phyloP scores from a whole-genome alignment of 2,888 invertebrate genomes.

The Cremastinae sp. region DNA sequence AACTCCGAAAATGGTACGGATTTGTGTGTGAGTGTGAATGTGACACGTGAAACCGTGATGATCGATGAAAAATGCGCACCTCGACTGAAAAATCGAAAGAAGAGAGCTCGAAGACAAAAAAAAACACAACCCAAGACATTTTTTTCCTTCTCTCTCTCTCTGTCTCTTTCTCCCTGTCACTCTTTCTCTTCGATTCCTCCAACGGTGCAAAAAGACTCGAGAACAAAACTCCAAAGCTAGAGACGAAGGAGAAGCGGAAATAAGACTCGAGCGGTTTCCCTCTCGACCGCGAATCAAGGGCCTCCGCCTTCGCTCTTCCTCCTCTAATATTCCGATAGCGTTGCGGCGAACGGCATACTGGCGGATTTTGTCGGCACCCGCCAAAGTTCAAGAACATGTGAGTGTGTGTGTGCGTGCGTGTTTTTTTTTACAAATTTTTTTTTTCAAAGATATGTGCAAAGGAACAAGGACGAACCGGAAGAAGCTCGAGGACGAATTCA shows the following conservation, averaged over 20 bases:
- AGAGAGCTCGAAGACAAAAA: not conserved
- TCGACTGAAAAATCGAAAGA: not conserved
- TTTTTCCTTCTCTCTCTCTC: constrained; percentile 4
- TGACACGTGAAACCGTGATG: constrained; percentile 23
- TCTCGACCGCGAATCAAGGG: constrained; percentile 56
- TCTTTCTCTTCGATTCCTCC: constrained; percentile 29
- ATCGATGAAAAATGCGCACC: not conserved
- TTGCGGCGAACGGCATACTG: constrained; percentile 65
- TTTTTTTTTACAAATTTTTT: constrained; percentile 46
- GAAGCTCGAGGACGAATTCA: constrained; percentile 5
- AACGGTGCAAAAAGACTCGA: constrained; percentile 57
- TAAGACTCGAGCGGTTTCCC: constrained; percentile 55
- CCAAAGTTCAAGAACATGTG: constrained; percentile 68
- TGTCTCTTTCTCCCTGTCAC: no score
- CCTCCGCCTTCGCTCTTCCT: constrained; percentile 7
- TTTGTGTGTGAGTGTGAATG: constrained; percentile 20
- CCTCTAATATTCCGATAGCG: constrained; percentile 32
- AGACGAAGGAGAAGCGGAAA: no score
- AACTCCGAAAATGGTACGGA: constrained; percentile 21
- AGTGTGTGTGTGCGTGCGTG: no score
- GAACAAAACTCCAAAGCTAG: constrained; percentile 51
- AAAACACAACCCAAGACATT: constrained; percentile 19
- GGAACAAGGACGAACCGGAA: constrained; percentile 13
- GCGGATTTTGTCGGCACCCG: constrained; percentile 79
- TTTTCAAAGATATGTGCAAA: constrained; percentile 15